Conservation (phyloP, 1,140 invertebrate species). For the Homarus americanus region DNA sequence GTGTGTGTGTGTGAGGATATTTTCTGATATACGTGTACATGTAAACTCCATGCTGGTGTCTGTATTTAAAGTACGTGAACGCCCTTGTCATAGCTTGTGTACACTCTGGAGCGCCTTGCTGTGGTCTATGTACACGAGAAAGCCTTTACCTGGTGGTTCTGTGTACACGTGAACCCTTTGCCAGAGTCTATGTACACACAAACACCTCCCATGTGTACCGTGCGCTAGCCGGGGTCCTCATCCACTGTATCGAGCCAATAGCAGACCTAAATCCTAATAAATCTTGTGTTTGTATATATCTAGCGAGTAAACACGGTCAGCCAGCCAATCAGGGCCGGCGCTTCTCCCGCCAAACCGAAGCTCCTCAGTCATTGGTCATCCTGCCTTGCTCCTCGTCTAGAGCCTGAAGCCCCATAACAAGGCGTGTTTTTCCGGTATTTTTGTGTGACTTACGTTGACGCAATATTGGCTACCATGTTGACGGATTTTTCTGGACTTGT, state of each 20-base stretch:
- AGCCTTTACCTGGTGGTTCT: background rate
- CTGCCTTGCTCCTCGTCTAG: too few relatives aligned
- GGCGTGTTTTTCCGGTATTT: background rate
- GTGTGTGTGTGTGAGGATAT: too few relatives aligned
- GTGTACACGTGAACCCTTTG: background rate
- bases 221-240: background rate
- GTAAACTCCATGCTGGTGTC: too few relatives aligned
- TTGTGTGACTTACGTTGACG: background rate
- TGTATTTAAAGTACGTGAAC: too few relatives aligned
- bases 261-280: constrained; percentile 15
- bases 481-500: background rate
- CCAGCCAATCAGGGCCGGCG: background rate
- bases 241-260: background rate
- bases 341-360: background rate
- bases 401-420: too few relatives aligned
- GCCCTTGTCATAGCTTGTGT: background rate
- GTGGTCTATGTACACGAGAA: background rate
- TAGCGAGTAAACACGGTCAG: constrained; percentile 12
- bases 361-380: background rate
- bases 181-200: background rate
- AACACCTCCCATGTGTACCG: background rate
- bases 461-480: background rate
- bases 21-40: too few relatives aligned
- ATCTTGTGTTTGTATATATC: constrained; percentile 23
- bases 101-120: background rate